Evolutionary conservation across 2,888 invertebrate genomes (phyloP).

Genomic region (Pocota personata): DNA sequence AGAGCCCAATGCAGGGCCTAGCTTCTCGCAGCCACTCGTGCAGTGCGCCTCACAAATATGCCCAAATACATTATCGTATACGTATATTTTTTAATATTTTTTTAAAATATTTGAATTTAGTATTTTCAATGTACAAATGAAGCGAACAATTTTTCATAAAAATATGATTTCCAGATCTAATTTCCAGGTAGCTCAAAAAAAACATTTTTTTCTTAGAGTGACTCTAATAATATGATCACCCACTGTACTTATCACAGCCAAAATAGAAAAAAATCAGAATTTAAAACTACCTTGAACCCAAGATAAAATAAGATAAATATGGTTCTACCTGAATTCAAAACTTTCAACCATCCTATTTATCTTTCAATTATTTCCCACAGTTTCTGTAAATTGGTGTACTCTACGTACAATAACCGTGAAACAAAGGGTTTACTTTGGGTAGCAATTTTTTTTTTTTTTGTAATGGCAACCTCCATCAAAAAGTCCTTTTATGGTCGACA

Average conservation of each 20-base stretch:
- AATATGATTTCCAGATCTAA: no score
- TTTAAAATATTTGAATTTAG: no score
- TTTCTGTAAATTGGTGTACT: constrained; percentile 24
- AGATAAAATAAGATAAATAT: not conserved
- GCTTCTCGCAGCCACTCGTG: no score
- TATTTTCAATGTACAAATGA: no score
- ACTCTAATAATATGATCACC: no score
- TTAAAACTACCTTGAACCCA: not conserved
- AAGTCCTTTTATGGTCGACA: constrained; percentile 8
- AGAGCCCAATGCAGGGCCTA: no score
- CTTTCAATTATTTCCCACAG: constrained; percentile 47
- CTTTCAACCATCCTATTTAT: constrained; percentile 9
- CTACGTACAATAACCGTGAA: not conserved
- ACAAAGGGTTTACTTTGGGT: constrained; percentile 14
- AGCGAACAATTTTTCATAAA: no score
- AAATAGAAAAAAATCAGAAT: not conserved
- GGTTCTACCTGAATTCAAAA: not conserved
- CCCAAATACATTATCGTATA: no score
- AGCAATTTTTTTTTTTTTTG: not conserved
- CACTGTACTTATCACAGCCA: not conserved
- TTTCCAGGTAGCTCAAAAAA: no score
- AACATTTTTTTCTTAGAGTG: no score
- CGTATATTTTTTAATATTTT: no score
- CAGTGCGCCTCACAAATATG: no score
- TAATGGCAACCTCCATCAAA: constrained; percentile 16